phyloP scores from a whole-genome alignment of 2,797 vertebrate species.

The Neosilurus hyrtlii region DNA sequence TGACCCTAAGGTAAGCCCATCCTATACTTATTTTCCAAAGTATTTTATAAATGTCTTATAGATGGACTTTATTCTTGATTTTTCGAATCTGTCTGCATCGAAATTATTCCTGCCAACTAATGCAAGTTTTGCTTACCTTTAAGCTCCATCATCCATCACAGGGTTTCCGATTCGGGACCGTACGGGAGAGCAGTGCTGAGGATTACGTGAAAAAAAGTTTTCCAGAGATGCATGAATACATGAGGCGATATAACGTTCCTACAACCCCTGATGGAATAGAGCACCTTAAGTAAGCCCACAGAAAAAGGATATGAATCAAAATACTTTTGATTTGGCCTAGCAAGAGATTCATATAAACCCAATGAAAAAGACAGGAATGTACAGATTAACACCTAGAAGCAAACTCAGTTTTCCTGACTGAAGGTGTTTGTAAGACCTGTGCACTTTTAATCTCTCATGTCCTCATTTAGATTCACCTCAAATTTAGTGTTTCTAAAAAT shows the following conservation, averaged over 20 bases:
- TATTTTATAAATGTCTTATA: neutral
- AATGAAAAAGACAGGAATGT: neutral
- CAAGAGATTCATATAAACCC: conserved; percentile 56
- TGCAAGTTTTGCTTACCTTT: conserved; percentile 41
- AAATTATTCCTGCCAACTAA: conserved; percentile 19
- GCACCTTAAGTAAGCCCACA: conserved; percentile 84
- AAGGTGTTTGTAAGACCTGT: conserved; percentile 12
- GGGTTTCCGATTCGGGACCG: conserved; percentile 95
- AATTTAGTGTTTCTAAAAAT: conserved; percentile 18
- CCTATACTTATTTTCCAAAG: neutral
- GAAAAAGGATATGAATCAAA: conserved; percentile 24
- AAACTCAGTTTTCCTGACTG: conserved; percentile 20
- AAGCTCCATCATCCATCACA: conserved; percentile 98
- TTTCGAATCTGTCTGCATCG: neutral
- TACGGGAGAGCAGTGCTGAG: conserved; percentile 94
- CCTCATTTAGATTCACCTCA: neutral
- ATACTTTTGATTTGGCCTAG: conserved; percentile 76
- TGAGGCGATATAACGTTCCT: conserved; percentile 94
- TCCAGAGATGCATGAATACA: conserved; percentile 98
- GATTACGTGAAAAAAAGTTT: conserved; percentile 98
- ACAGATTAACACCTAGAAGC: neutral
- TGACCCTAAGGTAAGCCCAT: conserved; percentile 88
- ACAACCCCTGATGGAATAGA: conserved; percentile 89
- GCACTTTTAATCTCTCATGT: conserved; percentile 31
- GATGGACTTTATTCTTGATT: neutral